Percentiles rank a stretch among this genome's conserved stretches.
Conservation (phyloP, 1,140 invertebrate species). For the Acyrthosiphon pisum region DNA sequence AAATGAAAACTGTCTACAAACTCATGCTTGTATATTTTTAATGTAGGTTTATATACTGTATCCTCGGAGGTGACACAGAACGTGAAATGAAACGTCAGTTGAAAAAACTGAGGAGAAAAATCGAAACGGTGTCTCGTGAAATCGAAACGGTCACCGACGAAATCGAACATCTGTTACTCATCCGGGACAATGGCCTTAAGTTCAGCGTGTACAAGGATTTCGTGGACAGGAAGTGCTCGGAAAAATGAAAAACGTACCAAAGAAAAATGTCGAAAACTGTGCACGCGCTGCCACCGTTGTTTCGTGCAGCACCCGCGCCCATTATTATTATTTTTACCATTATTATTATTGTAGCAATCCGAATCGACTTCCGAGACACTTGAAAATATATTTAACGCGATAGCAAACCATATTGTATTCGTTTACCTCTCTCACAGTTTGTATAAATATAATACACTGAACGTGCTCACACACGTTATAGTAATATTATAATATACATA, state of each 20-base stretch:
- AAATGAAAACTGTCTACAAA: background rate
- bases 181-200: background rate
- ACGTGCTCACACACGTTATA: too few relatives aligned
- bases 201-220: background rate
- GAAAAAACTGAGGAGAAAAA: background rate
- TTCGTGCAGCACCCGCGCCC: background rate
- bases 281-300: too few relatives aligned
- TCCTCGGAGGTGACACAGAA: background rate
- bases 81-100: background rate
- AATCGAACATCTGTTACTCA: constrained; percentile 31
- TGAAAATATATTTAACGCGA: background rate
- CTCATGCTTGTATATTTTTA: background rate
- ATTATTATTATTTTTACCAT: too few relatives aligned
- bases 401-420: background rate
- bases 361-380: background rate
- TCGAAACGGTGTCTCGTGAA: background rate
- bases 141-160: background rate
- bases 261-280: background rate
- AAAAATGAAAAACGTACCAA: background rate
- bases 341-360: background rate
- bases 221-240: background rate
- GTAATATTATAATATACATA: background rate
- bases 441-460: background rate
- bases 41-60: background rate
- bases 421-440: background rate